Evolutionary conservation across 2,888 invertebrate species (phyloP).

Genomic region (Chrysolina oricalcia): DNA sequence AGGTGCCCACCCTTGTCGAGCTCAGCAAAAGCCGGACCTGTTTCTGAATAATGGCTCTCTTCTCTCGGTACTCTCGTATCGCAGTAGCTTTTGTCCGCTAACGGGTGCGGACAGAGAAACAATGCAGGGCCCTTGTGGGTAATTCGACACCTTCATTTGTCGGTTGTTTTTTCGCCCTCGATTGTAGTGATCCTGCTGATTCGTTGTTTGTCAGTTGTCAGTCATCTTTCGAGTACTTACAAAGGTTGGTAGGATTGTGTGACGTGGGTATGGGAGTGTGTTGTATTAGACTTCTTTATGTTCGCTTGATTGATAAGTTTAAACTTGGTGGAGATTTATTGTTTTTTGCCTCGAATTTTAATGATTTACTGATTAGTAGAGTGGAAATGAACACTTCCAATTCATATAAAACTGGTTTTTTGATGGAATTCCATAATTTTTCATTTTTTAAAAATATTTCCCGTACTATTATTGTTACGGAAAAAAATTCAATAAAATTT

Average conservation of each 20-base stretch:
- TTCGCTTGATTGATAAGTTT: too few relatives aligned
- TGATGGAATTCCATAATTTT: too few relatives aligned
- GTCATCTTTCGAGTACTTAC: slow-evolving; percentile 31
- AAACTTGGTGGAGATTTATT: too few relatives aligned
- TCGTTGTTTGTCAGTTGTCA: slow-evolving; percentile 49
- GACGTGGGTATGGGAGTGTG: background rate
- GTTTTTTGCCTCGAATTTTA: too few relatives aligned
- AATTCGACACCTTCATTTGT: slow-evolving; percentile 67
- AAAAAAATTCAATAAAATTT: too few relatives aligned
- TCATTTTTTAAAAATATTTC: too few relatives aligned
- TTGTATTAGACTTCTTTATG: background rate
- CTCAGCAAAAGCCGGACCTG: background rate
- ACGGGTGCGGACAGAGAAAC: slow-evolving; percentile 65
- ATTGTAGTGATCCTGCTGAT: slow-evolving; percentile 41
- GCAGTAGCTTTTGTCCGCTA: slow-evolving; percentile 28
- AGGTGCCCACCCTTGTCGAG: background rate
- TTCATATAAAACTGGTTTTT: too few relatives aligned
- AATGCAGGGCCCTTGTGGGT: slow-evolving; percentile 62
- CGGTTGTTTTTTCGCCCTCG: slow-evolving; percentile 42
- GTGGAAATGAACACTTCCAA: too few relatives aligned
- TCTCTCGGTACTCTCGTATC: slow-evolving; percentile 20
- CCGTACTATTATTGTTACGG: too few relatives aligned
- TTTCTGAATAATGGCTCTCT: slow-evolving; percentile 13
- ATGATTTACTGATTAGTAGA: too few relatives aligned
- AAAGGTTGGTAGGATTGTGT: slow-evolving; percentile 18